Conservation (phyloP, 2,888 invertebrate genomes). For the Tribolium freemani region DNA sequence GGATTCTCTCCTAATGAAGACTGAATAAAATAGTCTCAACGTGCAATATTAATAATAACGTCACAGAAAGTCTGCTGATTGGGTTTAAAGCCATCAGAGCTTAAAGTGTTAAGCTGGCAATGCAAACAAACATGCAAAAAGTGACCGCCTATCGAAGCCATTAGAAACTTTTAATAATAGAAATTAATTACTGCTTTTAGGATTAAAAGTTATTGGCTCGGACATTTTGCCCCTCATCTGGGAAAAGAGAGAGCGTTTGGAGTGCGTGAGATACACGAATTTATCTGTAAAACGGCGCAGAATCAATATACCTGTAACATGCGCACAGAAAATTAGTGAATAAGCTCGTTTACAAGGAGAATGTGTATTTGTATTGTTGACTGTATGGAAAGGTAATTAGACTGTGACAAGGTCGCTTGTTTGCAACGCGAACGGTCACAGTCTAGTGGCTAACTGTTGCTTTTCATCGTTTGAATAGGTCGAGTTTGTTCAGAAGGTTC, state of each 20-base stretch:
- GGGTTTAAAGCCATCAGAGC: background rate
- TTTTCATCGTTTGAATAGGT: constrained; percentile 45
- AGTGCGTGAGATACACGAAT: constrained; percentile 45
- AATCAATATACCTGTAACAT: constrained; percentile 50
- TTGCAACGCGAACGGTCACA: constrained; percentile 27
- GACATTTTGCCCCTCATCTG: constrained; percentile 11
- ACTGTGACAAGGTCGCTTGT: constrained; percentile 22
- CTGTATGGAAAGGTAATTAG: constrained; percentile 43
- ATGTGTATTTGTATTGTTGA: constrained; percentile 48
- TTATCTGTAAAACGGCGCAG: constrained; percentile 46
- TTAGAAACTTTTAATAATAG: constrained; percentile 29
- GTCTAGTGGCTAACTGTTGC: constrained; percentile 47
- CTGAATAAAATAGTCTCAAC: background rate
- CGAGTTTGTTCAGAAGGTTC: constrained; percentile 38
- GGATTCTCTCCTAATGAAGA: constrained; percentile 11
- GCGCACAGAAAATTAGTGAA: constrained; percentile 49
- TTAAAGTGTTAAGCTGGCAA: background rate
- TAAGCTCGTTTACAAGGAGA: constrained; percentile 45
- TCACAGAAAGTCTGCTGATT: background rate
- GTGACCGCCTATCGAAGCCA: constrained; percentile 1
- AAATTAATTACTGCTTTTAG: constrained; percentile 12
- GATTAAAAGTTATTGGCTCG: constrained; percentile 16
- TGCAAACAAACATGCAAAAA: constrained; percentile 6
- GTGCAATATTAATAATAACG: constrained; percentile 24
- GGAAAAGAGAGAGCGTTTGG: constrained; percentile 31